Percentiles rank a stretch among this genome's conserved stretches.
Evolutionary conservation across 92 coral and sea anemone genomes (phyloP).

Genomic region (Epizoanthus ramosus): DNA sequence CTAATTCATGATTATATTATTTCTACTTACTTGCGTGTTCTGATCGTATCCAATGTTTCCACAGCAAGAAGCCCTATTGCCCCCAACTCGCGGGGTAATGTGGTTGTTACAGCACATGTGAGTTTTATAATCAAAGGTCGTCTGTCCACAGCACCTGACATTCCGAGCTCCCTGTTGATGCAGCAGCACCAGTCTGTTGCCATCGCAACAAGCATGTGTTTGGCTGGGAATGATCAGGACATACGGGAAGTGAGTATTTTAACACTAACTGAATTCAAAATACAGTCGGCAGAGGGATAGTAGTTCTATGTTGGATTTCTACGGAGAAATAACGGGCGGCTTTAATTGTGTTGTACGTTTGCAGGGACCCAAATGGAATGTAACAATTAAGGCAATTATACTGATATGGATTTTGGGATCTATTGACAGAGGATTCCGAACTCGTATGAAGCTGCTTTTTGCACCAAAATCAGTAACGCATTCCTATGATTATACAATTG

Average conservation of each 20-base stretch:
- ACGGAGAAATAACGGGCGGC: too few relatives aligned
- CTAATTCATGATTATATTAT: not conserved
- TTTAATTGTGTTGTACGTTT: too few relatives aligned
- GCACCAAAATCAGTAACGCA: too few relatives aligned
- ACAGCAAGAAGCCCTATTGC: not conserved
- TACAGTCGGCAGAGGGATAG: too few relatives aligned
- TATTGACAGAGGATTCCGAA: too few relatives aligned
- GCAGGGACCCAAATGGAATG: too few relatives aligned
- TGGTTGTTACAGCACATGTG: slow-evolving; percentile 15
- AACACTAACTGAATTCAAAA: not conserved
- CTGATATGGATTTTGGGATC: too few relatives aligned
- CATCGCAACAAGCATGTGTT: slow-evolving; percentile 21
- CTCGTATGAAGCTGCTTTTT: too few relatives aligned
- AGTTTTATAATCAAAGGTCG: slow-evolving; percentile 7
- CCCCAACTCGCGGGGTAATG: not conserved
- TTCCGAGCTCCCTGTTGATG: slow-evolving; percentile 17
- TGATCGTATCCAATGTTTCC: slow-evolving; percentile 27
- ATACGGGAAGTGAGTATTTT: not conserved
- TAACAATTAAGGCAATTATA: too few relatives aligned
- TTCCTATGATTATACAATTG: too few relatives aligned
- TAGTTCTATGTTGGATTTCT: too few relatives aligned
- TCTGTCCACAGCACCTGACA: slow-evolving; percentile 32
- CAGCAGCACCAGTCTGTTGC: slow-evolving; percentile 2
- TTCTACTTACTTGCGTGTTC: slow-evolving; percentile 20
- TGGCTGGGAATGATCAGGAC: not conserved